Evolutionary conservation across 2,888 invertebrate species (phyloP), one percentile per base, ranked within the genome.

Genomic region (Entomobrya multifasciata): DNA sequence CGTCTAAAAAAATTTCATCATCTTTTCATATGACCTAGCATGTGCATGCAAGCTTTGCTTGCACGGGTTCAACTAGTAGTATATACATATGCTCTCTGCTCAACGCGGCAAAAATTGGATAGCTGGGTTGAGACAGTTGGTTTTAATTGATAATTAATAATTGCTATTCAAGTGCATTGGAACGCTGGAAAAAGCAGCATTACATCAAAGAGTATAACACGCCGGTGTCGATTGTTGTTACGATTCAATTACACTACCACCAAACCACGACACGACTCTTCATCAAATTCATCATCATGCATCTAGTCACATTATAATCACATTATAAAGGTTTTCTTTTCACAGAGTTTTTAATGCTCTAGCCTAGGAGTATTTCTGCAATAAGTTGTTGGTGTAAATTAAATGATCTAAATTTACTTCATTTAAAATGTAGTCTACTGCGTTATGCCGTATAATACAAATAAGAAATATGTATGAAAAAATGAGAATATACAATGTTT

Each of bases 161-260:
- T 74, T 74, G 74, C 74, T 74, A 55, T 55, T 74, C 55, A 74
- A 74, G 74, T 55, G 74, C 11, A 74, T 6, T n/a, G 13, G 15
- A 1, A 13, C n/a, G 30, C 52, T 17, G 52, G 55, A 36, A 36
- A 27, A 55, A 55, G 49, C 15, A 22, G 20, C 25, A n/a, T n/a
- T n/a, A n/a, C n/a, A n/a, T n/a, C n/a, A n/a, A n/a, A n/a, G n/a
- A n/a, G n/a, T n/a, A n/a, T n/a, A n/a, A n/a, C n/a, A n/a, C n/a
- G n/a, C n/a, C n/a, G n/a, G n/a, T n/a, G n/a, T n/a, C n/a, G n/a
- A n/a, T 22, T 74, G 49, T 27, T 52, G 17, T 27, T 30, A 74
- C 27, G 49, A 74, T 74, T 74, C 52, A 52, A 52, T 74, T 74
- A 27, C 52, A 41, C n/a, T 2, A 52, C n/a, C 30, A 57, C 3